Evolutionary conservation across 1,140 invertebrate genomes (phyloP).

Genomic region (Cotesia chilonis): DNA sequence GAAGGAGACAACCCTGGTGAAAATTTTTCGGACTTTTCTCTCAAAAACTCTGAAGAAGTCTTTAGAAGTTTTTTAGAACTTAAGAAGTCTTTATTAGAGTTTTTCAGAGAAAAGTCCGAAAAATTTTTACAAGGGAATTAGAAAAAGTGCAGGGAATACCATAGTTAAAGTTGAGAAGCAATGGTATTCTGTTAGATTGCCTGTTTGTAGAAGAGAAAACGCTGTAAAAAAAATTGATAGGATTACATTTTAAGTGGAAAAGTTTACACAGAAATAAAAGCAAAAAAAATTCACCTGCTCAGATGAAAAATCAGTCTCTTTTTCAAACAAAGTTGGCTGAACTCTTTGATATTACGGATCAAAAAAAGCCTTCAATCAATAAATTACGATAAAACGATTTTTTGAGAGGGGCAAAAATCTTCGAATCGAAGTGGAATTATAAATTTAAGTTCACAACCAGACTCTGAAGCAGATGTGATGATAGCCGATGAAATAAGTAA

Average conservation of each 20-base stretch:
- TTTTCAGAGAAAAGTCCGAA: too few species aligned
- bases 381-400: slow-evolving; percentile 12
- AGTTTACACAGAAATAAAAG: slow-evolving; percentile 19
- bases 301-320: slow-evolving; percentile 25
- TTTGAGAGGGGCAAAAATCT: slow-evolving; percentile 30
- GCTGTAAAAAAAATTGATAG: slow-evolving; percentile 30
- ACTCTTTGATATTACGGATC: slow-evolving; percentile 28
- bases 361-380: slow-evolving; percentile 6
- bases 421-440: slow-evolving; percentile 34
- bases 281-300: slow-evolving; percentile 15
- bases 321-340: slow-evolving; percentile 19
- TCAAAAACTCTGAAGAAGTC: too few species aligned
- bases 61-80: too few species aligned
- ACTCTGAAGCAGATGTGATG: slow-evolving; percentile 25
- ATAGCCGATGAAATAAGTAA: slow-evolving; percentile 32
- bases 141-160: slow-evolving; percentile 24
- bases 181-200: slow-evolving; percentile 22
- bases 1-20: slow-evolving; percentile 12
- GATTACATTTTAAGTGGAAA: slow-evolving; percentile 29
- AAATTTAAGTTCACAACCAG: slow-evolving; percentile 30
- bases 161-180: slow-evolving; percentile 31
- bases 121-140: slow-evolving; percentile 2
- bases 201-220: slow-evolving; percentile 29
- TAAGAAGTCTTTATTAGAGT: too few species aligned
- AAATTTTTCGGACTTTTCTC: too few species aligned